Evolutionary conservation across 2,113 vertebrate species (phyloP).

Genomic region (Larimichthys polyactis): DNA sequence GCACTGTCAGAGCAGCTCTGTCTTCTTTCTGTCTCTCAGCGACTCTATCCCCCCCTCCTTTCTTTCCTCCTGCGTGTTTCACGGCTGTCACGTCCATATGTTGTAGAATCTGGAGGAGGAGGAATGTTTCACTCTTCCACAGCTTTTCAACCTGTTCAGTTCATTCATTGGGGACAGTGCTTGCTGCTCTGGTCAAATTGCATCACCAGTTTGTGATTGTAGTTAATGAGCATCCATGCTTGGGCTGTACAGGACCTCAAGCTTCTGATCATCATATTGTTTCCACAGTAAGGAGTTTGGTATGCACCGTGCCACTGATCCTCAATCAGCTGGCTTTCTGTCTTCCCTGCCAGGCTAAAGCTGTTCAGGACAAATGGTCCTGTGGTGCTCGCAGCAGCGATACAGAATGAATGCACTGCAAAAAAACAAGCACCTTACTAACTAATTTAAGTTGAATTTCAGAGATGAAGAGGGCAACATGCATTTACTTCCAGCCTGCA

Average conservation of each 20-base stretch:
- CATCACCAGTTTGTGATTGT: slow-evolving; percentile 47
- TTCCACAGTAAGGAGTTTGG: slow-evolving; percentile 67
- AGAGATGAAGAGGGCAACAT: not conserved
- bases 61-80: slow-evolving; percentile 60
- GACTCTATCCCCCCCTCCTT: slow-evolving; percentile 32
- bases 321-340: slow-evolving; percentile 65
- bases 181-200: slow-evolving; percentile 39
- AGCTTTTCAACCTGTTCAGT: slow-evolving; percentile 51
- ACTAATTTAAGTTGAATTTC: slow-evolving; percentile 16
- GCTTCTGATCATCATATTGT: slow-evolving; percentile 57
- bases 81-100: slow-evolving; percentile 77
- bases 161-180: slow-evolving; percentile 55
- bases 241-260: slow-evolving; percentile 30
- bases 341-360: slow-evolving; percentile 74
- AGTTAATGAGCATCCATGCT: slow-evolving; percentile 62
- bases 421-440: slow-evolving; percentile 25
- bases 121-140: slow-evolving; percentile 45
- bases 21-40: slow-evolving; percentile 52
- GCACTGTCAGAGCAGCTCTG: slow-evolving; percentile 45
- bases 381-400: slow-evolving; percentile 47
- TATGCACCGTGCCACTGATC: slow-evolving; percentile 41
- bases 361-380: slow-evolving; percentile 80
- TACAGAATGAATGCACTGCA: slow-evolving; percentile 40
- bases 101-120: slow-evolving; percentile 50
- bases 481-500: not conserved